Base-by-base conservation (phyloP, 1,140 invertebrate species). In the Drosophila mayri region DNA sequence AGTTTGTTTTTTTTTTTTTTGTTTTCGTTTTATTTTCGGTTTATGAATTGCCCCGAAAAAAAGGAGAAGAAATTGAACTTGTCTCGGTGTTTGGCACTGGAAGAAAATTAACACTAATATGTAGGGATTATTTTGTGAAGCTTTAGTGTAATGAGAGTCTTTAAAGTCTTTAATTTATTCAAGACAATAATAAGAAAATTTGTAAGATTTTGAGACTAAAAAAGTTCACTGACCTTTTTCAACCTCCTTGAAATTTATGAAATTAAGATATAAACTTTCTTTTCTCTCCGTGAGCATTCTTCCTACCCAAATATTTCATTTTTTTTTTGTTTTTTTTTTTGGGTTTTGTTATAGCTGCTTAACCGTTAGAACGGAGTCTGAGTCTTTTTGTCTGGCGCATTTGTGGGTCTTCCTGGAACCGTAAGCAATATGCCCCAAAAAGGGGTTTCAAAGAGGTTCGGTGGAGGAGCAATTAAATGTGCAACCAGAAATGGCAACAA, bases 321-420 rank as follows among this genome's bases (percentile, higher is more conserved):
- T 25, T 38, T 12, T 67, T 81, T 82, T 83, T n/a, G 2, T 25
- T 38, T 18, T 67, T 81, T 82, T 83, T 70, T 70, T 70, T 30
- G 63, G 66, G 47, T 49, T 72, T 72, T 47, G 75, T 63, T 79
- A 64, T 79, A 74, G 79, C 83, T 76, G 83, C 79, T 86, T 86
- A 87, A 87, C 84, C 84, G 84, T 87, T 87, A 87, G 84, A 87
- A 84, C 50, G 65, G 59, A 80, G 68, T 63, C 79, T 76, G 74
- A 57, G 52, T 55, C 73, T 63, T 79, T 67, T 79, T 67, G 71
- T 79, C 46, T 84, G 80, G 80, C 41, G 80, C 84, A 87, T 80
- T 87, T 88, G 81, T 84, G 86, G 68, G 84, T 88, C 84, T 87
- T 87, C 84, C 84, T 88, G 80, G 84, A 87, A 87, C 30, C 65